These are phyloP conservation scores for Hydrotaea cyrtoneurina DNA, from an alignment of 2,888 invertebrate genomes.

Conservation along the genomic window DNA sequence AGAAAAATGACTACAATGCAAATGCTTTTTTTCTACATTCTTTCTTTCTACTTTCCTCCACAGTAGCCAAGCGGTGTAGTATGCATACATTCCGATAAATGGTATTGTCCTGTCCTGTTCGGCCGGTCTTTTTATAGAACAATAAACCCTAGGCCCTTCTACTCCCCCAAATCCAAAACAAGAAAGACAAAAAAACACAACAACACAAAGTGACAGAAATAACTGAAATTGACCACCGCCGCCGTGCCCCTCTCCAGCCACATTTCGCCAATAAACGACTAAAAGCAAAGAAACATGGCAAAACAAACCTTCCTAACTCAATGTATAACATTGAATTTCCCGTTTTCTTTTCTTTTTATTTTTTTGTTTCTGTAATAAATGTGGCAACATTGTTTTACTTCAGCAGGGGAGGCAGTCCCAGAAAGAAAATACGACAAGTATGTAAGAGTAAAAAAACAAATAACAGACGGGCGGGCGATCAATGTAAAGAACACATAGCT, in stretches of 20 bases:
- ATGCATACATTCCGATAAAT: not conserved
- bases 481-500: too few relatives aligned
- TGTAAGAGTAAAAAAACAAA: too few relatives aligned
- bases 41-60: not conserved
- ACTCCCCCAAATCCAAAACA: not conserved
- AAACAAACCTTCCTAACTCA: constrained; percentile 5
- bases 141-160: not conserved
- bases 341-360: too few relatives aligned
- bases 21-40: not conserved
- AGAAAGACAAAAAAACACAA: not conserved
- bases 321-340: constrained; percentile 42
- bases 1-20: constrained; percentile 1
- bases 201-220: not conserved
- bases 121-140: constrained; percentile 6
- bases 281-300: not conserved
- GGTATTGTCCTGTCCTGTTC: constrained; percentile 4
- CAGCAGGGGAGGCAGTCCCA: not conserved
- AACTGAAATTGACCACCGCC: not conserved
- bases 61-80: not conserved
- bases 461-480: too few relatives aligned
- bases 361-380: not conserved
- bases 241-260: not conserved
- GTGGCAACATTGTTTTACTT: not conserved
- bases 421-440: too few relatives aligned
- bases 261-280: not conserved